Conservation (phyloP, 2,888 invertebrate species). For the Podabrus alpinus region DNA sequence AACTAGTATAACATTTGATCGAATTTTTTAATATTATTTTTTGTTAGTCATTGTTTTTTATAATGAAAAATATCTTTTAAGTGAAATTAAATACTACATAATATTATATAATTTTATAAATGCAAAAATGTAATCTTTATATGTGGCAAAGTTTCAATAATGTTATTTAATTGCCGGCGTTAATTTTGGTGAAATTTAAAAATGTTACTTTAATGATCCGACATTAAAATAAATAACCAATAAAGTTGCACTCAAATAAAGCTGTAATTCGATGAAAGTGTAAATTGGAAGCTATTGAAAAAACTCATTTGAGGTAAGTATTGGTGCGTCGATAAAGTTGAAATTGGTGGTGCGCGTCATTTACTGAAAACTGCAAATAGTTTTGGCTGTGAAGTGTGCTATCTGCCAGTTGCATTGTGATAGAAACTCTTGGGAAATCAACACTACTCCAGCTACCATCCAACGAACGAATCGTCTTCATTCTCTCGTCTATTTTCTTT, state of each 20-base stretch:
- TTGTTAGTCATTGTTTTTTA: slow-evolving; percentile 5
- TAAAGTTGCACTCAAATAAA: slow-evolving; percentile 16
- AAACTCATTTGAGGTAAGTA: slow-evolving; percentile 40
- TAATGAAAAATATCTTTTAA: too few relatives aligned
- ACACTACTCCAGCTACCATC: slow-evolving; percentile 37
- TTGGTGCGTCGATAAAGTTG: slow-evolving; percentile 38
- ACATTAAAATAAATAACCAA: slow-evolving; percentile 17
- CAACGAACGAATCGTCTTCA: slow-evolving; percentile 30
- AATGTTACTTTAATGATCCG: not conserved
- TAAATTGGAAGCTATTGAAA: slow-evolving; percentile 45
- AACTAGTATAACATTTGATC: slow-evolving; percentile 17
- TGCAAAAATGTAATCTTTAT: not conserved
- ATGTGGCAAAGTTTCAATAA: not conserved
- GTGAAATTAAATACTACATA: not conserved
- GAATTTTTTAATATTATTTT: slow-evolving; percentile 1
- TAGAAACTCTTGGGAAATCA: slow-evolving; percentile 47
- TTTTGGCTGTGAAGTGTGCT: slow-evolving; percentile 32
- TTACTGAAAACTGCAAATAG: slow-evolving; percentile 41
- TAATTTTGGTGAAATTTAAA: not conserved
- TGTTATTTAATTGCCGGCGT: too few relatives aligned
- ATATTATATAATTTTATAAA: not conserved
- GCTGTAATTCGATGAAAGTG: slow-evolving; percentile 38
- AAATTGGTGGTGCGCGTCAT: slow-evolving; percentile 39
- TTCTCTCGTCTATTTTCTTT: slow-evolving; percentile 23
- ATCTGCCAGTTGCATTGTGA: slow-evolving; percentile 43